These are phyloP conservation scores for Etheostoma cragini DNA, from an alignment of 2,113 vertebrate genomes.

Conservation along the genomic window DNA sequence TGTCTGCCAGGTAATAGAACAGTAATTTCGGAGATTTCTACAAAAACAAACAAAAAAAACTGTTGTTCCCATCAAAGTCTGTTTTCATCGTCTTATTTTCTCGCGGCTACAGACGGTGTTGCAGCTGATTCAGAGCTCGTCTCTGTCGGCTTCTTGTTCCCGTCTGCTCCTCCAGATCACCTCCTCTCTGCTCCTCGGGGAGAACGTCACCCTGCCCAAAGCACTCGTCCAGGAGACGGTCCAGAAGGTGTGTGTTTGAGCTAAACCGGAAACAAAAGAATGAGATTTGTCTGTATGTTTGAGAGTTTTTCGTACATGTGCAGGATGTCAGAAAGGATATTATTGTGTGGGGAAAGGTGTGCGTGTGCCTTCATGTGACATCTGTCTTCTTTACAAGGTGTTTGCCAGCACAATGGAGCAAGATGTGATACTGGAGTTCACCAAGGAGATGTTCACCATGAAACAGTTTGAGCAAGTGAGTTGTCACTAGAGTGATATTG, in stretches of 20 bases:
- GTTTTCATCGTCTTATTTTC: background rate
- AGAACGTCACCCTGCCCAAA: conserved; percentile 86
- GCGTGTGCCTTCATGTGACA: background rate
- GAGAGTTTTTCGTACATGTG: background rate
- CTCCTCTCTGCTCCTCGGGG: conserved; percentile 88
- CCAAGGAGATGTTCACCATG: conserved; percentile 92
- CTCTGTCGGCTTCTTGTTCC: conserved; percentile 84
- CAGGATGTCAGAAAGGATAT: background rate
- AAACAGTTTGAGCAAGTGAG: conserved; percentile 93
- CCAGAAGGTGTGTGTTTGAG: conserved; percentile 83
- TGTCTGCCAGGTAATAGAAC: conserved; percentile 86
- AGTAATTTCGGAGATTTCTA: rapidly evolving
- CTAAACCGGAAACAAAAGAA: background rate
- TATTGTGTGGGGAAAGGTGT: background rate
- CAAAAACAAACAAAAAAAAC: background rate
- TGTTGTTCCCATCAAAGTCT: background rate
- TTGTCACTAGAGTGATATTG: rapidly evolving
- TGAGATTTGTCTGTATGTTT: background rate
- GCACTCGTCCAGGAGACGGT: conserved; percentile 83
- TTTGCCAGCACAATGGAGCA: conserved; percentile 86
- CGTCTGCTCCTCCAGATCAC: conserved; percentile 86
- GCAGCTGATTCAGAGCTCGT: conserved; percentile 77
- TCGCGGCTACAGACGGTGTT: conserved; percentile 81
- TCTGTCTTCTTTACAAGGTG: conserved; percentile 77
- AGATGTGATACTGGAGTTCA: conserved; percentile 88